phyloP scores from a whole-genome alignment of 2,888 invertebrate species.

The Dione juno region DNA sequence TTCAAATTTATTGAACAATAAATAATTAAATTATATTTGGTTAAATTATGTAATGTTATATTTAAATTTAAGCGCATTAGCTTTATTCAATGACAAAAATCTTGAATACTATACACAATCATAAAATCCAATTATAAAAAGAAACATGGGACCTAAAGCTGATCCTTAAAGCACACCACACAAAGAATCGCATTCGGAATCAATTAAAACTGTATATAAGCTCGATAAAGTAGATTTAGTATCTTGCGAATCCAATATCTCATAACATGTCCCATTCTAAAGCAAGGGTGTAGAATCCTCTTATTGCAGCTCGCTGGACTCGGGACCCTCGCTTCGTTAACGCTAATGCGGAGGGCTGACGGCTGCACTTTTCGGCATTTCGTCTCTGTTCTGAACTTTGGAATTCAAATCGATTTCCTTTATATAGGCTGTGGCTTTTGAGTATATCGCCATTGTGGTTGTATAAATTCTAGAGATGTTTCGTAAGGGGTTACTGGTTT shows the following conservation, averaged over 20 bases:
- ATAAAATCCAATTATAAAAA: background rate
- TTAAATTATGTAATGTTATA: no score
- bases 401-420: constrained; percentile 43
- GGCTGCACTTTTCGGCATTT: constrained; percentile 73
- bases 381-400: constrained; percentile 45
- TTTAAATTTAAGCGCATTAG: no score
- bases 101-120: background rate
- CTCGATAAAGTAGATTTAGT: constrained; percentile 15
- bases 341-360: constrained; percentile 71
- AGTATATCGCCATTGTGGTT: constrained; percentile 32
- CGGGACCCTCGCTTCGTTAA: constrained; percentile 71
- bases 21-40: no score
- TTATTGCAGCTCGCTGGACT: constrained; percentile 80
- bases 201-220: constrained; percentile 19
- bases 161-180: constrained; percentile 14
- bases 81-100: background rate
- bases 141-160: background rate
- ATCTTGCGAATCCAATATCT: constrained; percentile 31
- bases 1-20: no score
- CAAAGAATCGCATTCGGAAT: constrained; percentile 20
- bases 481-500: constrained; percentile 23
- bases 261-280: constrained; percentile 50
- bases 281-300: constrained; percentile 79
- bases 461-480: constrained; percentile 34
- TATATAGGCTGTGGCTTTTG: constrained; percentile 35